Conservation (phyloP, 2,888 invertebrate species). For the Eupithecia vulgata region DNA sequence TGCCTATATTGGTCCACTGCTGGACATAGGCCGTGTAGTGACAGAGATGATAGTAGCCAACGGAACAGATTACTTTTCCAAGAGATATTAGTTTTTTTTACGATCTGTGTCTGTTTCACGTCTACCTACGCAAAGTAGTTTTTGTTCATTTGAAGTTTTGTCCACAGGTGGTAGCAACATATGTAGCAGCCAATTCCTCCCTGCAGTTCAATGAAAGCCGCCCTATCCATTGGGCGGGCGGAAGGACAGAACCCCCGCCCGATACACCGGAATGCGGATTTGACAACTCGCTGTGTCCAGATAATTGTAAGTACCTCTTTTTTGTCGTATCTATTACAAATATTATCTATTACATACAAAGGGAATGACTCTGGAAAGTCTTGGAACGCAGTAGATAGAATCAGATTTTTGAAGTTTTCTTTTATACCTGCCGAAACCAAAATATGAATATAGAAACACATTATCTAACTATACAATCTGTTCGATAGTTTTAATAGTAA, state of each 20-base stretch:
- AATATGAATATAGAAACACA: no score
- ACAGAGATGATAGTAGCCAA: neutral
- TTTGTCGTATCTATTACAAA: neutral
- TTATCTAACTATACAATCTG: no score
- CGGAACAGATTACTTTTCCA: neutral
- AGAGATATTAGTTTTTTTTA: neutral
- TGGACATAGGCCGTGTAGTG: no score
- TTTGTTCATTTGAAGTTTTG: constrained; percentile 38
- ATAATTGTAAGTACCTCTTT: constrained; percentile 85
- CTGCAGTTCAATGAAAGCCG: constrained; percentile 89
- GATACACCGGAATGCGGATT: constrained; percentile 97
- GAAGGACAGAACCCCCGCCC: constrained; percentile 89
- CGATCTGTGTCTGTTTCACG: neutral
- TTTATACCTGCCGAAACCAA: no score
- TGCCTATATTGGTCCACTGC: no score
- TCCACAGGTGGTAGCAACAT: constrained; percentile 94
- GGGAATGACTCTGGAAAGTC: neutral
- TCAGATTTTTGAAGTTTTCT: neutral
- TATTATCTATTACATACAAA: no score
- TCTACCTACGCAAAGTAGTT: neutral
- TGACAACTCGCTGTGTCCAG: constrained; percentile 94
- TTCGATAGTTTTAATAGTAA: no score
- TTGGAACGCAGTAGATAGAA: neutral
- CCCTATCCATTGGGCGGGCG: constrained; percentile 94
- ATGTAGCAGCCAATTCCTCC: constrained; percentile 90